These are phyloP conservation scores for Paracentrotus lividus DNA, from an alignment of 53 echinoderm and acorn worm species.

Conservation along the genomic window DNA sequence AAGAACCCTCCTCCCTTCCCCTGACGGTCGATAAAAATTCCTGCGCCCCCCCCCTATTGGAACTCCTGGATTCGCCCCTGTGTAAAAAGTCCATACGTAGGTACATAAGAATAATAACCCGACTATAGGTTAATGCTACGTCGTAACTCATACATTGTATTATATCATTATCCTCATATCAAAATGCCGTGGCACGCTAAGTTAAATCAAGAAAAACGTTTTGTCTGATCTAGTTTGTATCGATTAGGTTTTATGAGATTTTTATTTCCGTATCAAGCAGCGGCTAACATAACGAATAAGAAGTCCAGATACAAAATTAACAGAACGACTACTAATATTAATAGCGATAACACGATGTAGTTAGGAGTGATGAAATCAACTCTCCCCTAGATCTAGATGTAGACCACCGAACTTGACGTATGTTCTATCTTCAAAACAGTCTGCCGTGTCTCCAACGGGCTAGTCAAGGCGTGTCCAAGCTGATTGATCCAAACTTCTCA, in stretches of 20 bases:
- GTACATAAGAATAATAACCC: too few relatives aligned
- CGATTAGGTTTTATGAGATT: not conserved
- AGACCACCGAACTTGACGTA: constrained; percentile 77
- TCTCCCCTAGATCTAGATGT: constrained; percentile 72
- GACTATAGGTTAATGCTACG: too few relatives aligned
- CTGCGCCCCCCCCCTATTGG: too few relatives aligned
- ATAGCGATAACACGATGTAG: not conserved
- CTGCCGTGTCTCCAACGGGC: constrained; percentile 76
- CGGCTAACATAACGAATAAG: not conserved
- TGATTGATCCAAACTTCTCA: constrained; percentile 71
- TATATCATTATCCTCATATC: too few relatives aligned
- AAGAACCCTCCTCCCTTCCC: too few relatives aligned
- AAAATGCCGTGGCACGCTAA: too few relatives aligned
- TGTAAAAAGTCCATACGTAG: too few relatives aligned
- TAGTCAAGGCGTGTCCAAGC: constrained; percentile 60
- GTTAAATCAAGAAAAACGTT: too few relatives aligned
- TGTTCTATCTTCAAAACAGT: constrained; percentile 89
- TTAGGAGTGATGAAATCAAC: not conserved
- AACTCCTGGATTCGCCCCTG: too few relatives aligned
- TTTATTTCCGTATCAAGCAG: not conserved
- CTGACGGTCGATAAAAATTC: too few relatives aligned
- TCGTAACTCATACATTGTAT: too few relatives aligned
- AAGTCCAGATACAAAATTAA: not conserved
- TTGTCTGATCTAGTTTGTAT: constrained; percentile 4
- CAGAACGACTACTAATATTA: not conserved